Evolutionary conservation across 1,140 invertebrate species (phyloP).

Genomic region (Diuraphis noxia): DNA sequence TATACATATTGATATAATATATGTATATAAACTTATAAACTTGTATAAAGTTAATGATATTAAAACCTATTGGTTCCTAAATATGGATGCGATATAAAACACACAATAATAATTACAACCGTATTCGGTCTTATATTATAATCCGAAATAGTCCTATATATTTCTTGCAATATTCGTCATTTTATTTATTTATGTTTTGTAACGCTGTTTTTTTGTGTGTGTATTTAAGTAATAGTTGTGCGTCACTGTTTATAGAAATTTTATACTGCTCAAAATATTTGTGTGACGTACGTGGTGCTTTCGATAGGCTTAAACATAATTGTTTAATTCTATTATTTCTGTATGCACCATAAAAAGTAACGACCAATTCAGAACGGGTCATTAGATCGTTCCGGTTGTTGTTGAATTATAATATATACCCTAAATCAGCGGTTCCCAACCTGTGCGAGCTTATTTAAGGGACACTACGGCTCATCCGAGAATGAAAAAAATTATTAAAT

Average conservation of each 20-base stretch:
- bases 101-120: neutral
- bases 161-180: neutral
- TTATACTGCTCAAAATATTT: neutral
- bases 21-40: neutral
- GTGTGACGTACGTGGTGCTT: neutral
- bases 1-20: neutral
- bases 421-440: no score
- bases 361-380: neutral
- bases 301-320: neutral
- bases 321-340: neutral
- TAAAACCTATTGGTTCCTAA: neutral
- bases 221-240: neutral
- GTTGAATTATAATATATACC: neutral
- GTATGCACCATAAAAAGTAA: neutral
- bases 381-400: neutral
- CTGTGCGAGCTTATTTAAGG: no score
- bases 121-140: neutral
- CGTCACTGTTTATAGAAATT: neutral
- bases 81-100: neutral
- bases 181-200: neutral
- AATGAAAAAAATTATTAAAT: no score
- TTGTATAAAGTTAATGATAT: constrained; percentile 28
- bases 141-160: neutral
- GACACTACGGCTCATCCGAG: no score
- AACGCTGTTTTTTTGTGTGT: neutral